Evolutionary conservation across 1,140 invertebrate genomes (phyloP), one percentile per base, ranked within the genome.

Genomic region (Drosophila virilis): DNA sequence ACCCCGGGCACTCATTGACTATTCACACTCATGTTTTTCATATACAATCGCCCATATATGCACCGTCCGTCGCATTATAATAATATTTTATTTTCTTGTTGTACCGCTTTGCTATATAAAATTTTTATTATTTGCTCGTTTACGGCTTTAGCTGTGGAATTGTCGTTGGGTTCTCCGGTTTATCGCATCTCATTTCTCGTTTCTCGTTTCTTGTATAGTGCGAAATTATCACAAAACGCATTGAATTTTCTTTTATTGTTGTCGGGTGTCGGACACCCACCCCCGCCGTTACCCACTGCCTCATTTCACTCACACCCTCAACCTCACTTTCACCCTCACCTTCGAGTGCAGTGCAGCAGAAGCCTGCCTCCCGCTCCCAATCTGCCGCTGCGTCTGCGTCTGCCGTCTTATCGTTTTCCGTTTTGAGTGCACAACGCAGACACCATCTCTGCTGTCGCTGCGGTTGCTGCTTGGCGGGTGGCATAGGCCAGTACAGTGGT

Each of bases 161-260:
- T 35, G 55, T 54, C 33, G 45, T 28, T 43, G 8, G 75, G 37
- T 43, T 62, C 37, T 50, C 33, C 59, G 45, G 52, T 82, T 82
- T 82, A 76, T 86, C 79, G 73, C 71, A 28, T 78, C 51, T 58
- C 71, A 46, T 72, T 59, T 68, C 51, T 74, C 80, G 80, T 61
- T 80, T 72, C 46, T 65, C 67, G 60, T 84, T 83, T 72, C 42
- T 70, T 67, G 68, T 85, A 59, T 86, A 85, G 81, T 89, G 84
- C 77, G 61, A 80, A 89, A 89, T 88, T 84, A 83, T 89, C 74
- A 83, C 77, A 84, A 77, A 88, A 88, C 80, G 81, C 84, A 88
- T 88, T 89, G 84, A 89, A 89, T 89, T 89, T 84, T 77, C 70
- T 90, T 84, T 88, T 89, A 89, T 88, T 88, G 85, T 88, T 84